Percentiles rank a stretch among this genome's conserved stretches.
These are phyloP conservation scores for Dasysyrphus tricinctus DNA, from an alignment of 2,888 invertebrate species.

Conservation along the genomic window DNA sequence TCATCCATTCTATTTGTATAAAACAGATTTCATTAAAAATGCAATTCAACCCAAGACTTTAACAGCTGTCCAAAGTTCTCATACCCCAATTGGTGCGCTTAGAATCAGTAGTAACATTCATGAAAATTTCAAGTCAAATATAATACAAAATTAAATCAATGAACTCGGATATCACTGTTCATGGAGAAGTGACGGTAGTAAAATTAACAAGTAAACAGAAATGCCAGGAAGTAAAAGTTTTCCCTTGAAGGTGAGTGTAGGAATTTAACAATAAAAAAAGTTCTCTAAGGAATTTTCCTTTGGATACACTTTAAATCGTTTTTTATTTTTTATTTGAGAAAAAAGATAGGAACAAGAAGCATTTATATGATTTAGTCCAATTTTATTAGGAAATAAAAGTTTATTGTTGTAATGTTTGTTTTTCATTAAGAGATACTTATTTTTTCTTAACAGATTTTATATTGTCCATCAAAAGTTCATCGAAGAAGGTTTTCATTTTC, in stretches of 20 bases:
- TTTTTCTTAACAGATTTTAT: neutral
- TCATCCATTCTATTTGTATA: neutral
- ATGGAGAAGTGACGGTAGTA: neutral
- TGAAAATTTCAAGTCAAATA: slow-evolving; percentile 23
- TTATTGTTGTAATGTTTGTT: neutral
- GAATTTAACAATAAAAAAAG: neutral
- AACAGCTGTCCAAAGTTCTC: neutral
- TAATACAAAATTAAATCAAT: slow-evolving; percentile 21
- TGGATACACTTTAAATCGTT: neutral
- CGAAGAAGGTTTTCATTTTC: neutral
- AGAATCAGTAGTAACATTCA: neutral
- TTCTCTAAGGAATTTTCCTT: neutral
- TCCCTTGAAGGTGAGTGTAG: neutral
- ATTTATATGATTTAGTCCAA: neutral
- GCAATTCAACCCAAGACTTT: neutral
- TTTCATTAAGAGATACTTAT: neutral
- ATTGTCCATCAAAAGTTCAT: neutral
- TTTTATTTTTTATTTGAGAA: slow-evolving; percentile 2
- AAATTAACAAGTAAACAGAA: slow-evolving; percentile 19
- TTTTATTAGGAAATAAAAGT: slow-evolving; percentile 15
- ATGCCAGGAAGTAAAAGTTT: slow-evolving; percentile 8
- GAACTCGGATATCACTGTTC: slow-evolving; percentile 18
- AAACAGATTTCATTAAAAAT: neutral
- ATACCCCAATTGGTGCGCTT: neutral
- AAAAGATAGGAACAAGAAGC: neutral